These are phyloP conservation scores for Hoplodrina blanda DNA, from an alignment of 2,888 invertebrate species.

Conservation along the genomic window DNA sequence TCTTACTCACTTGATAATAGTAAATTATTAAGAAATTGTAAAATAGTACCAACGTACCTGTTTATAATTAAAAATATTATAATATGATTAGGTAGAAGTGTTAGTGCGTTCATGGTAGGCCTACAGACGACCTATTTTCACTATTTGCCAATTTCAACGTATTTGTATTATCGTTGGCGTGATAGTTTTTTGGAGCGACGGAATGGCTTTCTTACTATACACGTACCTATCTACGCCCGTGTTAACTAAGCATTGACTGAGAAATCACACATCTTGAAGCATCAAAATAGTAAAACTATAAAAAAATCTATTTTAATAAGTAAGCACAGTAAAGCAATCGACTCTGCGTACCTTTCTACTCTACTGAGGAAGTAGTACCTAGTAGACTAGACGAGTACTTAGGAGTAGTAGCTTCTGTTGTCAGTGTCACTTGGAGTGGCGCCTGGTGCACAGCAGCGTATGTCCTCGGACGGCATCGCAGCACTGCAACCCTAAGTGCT, in stretches of 20 bases:
- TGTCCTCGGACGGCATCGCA: background rate
- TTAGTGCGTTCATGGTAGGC: background rate
- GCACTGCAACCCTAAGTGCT: background rate
- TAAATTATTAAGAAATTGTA: too few relatives aligned
- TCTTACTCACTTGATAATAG: too few relatives aligned
- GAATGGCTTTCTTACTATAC: slow-evolving; percentile 15
- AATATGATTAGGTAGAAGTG: too few relatives aligned
- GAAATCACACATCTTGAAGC: slow-evolving; percentile 8
- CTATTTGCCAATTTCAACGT: slow-evolving; percentile 25
- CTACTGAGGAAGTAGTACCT: too few relatives aligned
- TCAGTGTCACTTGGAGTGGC: background rate
- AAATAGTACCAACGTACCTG: too few relatives aligned
- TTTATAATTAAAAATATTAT: too few relatives aligned
- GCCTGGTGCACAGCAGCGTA: too few relatives aligned
- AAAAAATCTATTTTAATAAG: background rate
- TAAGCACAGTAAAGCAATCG: background rate
- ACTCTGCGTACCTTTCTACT: too few relatives aligned
- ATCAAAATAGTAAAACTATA: background rate
- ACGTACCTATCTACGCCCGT: background rate
- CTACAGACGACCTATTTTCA: slow-evolving; percentile 13
- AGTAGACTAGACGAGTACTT: too few relatives aligned
- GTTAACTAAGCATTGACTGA: slow-evolving; percentile 13
- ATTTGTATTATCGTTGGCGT: slow-evolving; percentile 18
- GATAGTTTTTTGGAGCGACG: slow-evolving; percentile 20
- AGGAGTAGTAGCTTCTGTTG: background rate